Evolutionary conservation across 2,888 invertebrate genomes (phyloP).

Genomic region (Liodrosophila aerea): DNA sequence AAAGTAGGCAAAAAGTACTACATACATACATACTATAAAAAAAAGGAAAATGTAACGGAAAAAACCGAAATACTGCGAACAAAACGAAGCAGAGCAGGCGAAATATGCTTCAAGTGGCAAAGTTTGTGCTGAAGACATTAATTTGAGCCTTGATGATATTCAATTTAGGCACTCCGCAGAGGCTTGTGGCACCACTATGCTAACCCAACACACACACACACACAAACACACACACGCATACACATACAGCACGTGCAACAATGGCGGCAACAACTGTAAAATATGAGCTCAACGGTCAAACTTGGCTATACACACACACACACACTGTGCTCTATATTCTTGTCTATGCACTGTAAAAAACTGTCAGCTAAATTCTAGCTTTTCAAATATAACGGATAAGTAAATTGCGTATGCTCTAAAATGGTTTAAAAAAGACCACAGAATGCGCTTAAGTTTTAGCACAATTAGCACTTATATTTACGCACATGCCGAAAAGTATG

Average conservation of each 20-base stretch:
- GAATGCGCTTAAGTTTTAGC: too few species aligned
- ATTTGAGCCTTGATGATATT: conserved; percentile 80
- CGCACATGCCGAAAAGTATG: too few species aligned
- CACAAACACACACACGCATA: conserved; percentile 18
- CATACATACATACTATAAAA: background rate
- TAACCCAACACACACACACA: conserved; percentile 30
- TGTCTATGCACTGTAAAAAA: conserved; percentile 1
- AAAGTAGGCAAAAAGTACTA: conserved; percentile 7
- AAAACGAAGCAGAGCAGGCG: conserved; percentile 13
- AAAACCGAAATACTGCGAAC: conserved; percentile 23
- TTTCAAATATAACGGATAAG: too few species aligned
- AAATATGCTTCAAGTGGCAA: conserved; percentile 74
- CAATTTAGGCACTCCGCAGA: conserved; percentile 75
- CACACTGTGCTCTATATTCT: background rate
- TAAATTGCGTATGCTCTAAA: too few species aligned
- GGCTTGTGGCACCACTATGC: conserved; percentile 63
- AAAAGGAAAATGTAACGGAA: conserved; percentile 23
- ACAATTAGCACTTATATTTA: too few species aligned
- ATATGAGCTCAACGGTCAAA: conserved; percentile 63
- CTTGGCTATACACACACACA: conserved; percentile 22
- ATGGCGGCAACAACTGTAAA: conserved; percentile 72
- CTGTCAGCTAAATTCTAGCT: too few species aligned
- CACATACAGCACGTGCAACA: conserved; percentile 41
- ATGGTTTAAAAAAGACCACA: too few species aligned
- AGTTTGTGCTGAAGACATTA: conserved; percentile 76